Percentiles rank a stretch among this genome's conserved stretches.
These are phyloP conservation scores for Pherbina coryleti DNA, from an alignment of 2,888 invertebrate genomes.

Conservation along the genomic window DNA sequence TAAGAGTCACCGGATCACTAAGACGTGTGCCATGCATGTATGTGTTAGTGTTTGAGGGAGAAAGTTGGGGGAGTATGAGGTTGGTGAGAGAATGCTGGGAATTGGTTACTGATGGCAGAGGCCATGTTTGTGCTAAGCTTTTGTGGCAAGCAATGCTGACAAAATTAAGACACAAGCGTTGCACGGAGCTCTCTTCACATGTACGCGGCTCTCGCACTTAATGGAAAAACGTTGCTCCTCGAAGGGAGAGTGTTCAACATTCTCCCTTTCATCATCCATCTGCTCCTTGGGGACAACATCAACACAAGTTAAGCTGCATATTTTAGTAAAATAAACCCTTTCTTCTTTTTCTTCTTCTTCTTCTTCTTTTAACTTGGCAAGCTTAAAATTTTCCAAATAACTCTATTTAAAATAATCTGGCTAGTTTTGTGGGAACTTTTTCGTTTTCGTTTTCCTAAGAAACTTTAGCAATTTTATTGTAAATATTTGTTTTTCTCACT, in stretches of 20 bases:
- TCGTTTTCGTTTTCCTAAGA: background rate
- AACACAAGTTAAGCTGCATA: too few species aligned
- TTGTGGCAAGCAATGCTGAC: too few species aligned
- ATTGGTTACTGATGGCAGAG: too few species aligned
- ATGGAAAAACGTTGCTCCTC: too few species aligned
- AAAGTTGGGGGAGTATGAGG: background rate
- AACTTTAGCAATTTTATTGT: constrained; percentile 21
- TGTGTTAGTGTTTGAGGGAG: constrained; percentile 23
- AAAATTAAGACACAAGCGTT: too few species aligned
- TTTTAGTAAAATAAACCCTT: background rate
- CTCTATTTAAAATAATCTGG: background rate
- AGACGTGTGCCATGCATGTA: constrained; percentile 19
- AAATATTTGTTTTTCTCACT: constrained; percentile 7
- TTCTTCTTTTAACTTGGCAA: background rate
- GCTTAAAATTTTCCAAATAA: background rate
- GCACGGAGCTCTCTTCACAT: too few species aligned
- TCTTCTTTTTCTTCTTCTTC: background rate
- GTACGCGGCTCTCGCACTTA: too few species aligned
- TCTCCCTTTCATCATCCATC: too few species aligned
- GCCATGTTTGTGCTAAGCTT: too few species aligned
- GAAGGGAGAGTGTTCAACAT: too few species aligned
- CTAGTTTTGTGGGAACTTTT: background rate
- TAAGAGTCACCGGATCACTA: constrained; percentile 27
- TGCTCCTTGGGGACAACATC: too few species aligned
- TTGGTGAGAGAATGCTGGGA: background rate